Evolutionary conservation across 2,888 invertebrate genomes (phyloP).

Genomic region (Mantis religiosa): DNA sequence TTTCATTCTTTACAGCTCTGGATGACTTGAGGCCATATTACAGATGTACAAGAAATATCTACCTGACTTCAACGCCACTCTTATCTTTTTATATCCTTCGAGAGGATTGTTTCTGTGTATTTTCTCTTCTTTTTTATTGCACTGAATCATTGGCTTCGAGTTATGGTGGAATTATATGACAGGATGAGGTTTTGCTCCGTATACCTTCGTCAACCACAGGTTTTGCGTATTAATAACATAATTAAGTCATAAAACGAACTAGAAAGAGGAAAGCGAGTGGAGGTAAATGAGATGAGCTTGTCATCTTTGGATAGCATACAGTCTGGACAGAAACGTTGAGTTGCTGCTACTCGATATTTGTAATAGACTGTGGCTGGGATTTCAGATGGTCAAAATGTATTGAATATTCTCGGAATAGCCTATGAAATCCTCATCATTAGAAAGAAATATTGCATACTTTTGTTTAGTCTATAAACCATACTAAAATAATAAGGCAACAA

Average conservation of each 20-base stretch:
- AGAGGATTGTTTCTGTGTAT: neutral
- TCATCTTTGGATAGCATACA: neutral
- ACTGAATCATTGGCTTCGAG: conserved; percentile 9
- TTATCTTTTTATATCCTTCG: neutral
- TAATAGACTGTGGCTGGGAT: too few species aligned
- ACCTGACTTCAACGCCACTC: neutral
- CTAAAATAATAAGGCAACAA: too few species aligned
- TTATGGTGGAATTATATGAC: neutral
- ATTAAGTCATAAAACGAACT: conserved; percentile 5
- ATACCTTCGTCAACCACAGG: neutral
- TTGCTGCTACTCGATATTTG: too few species aligned
- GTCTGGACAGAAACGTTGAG: neutral
- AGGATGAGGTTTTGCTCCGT: neutral
- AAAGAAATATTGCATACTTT: too few species aligned
- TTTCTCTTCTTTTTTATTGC: neutral
- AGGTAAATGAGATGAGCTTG: neutral
- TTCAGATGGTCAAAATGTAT: too few species aligned
- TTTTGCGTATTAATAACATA: conserved; percentile 10
- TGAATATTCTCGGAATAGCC: too few species aligned
- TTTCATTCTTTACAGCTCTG: neutral
- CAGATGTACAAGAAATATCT: neutral
- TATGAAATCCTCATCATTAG: too few species aligned
- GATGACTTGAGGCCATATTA: neutral
- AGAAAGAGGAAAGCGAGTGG: neutral
- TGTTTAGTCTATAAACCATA: too few species aligned